Percentiles rank a stretch among this genome's conserved stretches.
phyloP scores from a whole-genome alignment of 2,888 invertebrate species.

The Ischnus inquisitorius region DNA sequence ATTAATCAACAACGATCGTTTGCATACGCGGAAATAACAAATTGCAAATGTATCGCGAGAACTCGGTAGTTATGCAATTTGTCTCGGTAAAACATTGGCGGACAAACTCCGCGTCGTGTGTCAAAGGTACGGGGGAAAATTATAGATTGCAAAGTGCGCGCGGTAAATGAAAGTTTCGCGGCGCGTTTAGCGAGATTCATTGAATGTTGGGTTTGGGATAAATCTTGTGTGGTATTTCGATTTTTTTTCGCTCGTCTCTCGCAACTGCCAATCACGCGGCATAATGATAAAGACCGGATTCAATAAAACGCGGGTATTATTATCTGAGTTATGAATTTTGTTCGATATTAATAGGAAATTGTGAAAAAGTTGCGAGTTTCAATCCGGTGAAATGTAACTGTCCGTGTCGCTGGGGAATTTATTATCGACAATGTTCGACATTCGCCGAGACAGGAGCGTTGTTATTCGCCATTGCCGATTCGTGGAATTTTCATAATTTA shows the following conservation, averaged over 20 bases:
- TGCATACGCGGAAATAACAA: not conserved
- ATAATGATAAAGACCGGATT: not conserved
- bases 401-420: too few relatives aligned
- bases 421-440: not conserved
- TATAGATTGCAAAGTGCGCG: not conserved
- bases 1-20: conserved; percentile 5
- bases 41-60: not conserved
- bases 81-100: not conserved
- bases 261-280: not conserved
- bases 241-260: not conserved
- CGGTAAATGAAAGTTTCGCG: not conserved
- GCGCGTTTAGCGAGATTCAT: not conserved
- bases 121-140: not conserved
- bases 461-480: too few relatives aligned
- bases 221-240: not conserved
- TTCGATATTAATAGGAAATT: too few relatives aligned
- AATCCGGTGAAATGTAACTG: too few relatives aligned
- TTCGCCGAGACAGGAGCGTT: too few relatives aligned
- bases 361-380: too few relatives aligned
- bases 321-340: too few relatives aligned
- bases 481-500: too few relatives aligned
- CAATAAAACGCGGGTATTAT: not conserved
- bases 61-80: not conserved
- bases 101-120: not conserved
- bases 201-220: not conserved